Base-by-base conservation (phyloP, 1,140 invertebrate species). In the Zaprionus africanus region DNA sequence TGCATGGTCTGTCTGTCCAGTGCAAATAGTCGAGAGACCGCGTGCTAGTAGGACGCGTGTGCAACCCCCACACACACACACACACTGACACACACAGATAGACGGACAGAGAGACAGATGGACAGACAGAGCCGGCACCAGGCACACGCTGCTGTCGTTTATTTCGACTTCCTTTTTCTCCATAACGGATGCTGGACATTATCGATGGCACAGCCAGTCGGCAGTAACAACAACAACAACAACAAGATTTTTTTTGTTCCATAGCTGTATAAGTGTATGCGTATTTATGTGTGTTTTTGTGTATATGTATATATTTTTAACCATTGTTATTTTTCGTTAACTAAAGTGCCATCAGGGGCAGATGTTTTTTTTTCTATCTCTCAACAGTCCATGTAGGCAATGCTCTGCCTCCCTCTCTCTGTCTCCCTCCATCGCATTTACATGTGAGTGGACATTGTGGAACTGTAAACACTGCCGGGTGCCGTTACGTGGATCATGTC, bases 331-430 rank as follows among this genome's bases (percentile, higher is more conserved):
- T 90, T 86, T 88, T 85, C 82, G 76, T 82, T 87, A 76, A 91
- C 86, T 91, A 90, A 90, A 90, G 86, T 90, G 88, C 87, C 86
- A 90, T 91, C 87, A 90, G 83, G 87, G 75, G 87, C 86, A 90
- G 86, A 90, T 90, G 86, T 90, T 91, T 90, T 90, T 22, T 90
- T 91, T 65, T 91, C 71, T 77, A 88, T 91, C 78, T 83, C 51
- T 78, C 66, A 24, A 46, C 26, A 19, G 19, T 64, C 65, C 61
- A 58, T 64, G 64, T 76, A 76, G 73, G 74, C 74, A 51, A 72
- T 67, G 65, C 31, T 64, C 38, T 41, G 38, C 15, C 59, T 69
- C 41, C 53, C 51, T 64, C 26, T 60, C 63, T 62, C 36, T 24
- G 13, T 2, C 53, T 2, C 53, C 28, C 62, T 1, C 1, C 2